Evolutionary conservation across 2,888 invertebrate species (phyloP).

Genomic region (Lamellibrachia columna): DNA sequence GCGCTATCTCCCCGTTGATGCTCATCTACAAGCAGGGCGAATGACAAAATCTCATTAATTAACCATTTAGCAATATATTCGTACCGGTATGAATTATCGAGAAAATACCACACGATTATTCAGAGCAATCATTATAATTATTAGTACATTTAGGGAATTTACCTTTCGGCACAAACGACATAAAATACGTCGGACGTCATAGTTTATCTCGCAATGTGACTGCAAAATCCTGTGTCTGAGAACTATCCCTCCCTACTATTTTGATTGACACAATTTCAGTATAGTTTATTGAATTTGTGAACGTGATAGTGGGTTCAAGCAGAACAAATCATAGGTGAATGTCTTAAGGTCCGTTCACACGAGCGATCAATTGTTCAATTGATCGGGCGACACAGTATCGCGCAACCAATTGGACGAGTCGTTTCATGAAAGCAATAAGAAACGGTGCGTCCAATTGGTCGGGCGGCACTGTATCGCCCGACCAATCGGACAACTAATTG

Average conservation of each 20-base stretch:
- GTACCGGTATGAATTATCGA: background rate
- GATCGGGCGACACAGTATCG: no score
- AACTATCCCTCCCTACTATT: background rate
- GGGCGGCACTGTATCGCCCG: no score
- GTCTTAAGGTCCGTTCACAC: background rate
- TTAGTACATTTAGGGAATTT: background rate
- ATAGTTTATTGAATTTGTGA: background rate
- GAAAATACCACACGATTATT: background rate
- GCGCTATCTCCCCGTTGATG: slow-evolving; percentile 26
- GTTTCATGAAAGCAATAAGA: no score
- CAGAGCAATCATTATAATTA: background rate
- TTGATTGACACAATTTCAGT: background rate
- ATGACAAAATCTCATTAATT: background rate
- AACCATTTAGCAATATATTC: background rate
- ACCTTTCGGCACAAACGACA: no score
- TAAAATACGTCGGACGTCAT: no score
- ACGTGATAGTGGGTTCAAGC: background rate
- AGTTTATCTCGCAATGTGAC: no score
- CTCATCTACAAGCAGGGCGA: slow-evolving; percentile 19
- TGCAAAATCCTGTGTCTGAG: no score
- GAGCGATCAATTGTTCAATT: no score
- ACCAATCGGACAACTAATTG: no score
- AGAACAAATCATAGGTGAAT: background rate
- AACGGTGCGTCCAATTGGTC: no score
- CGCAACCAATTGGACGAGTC: no score